Base-by-base conservation (phyloP, 2,888 invertebrate genomes). In the Latrodectus elegans region DNA sequence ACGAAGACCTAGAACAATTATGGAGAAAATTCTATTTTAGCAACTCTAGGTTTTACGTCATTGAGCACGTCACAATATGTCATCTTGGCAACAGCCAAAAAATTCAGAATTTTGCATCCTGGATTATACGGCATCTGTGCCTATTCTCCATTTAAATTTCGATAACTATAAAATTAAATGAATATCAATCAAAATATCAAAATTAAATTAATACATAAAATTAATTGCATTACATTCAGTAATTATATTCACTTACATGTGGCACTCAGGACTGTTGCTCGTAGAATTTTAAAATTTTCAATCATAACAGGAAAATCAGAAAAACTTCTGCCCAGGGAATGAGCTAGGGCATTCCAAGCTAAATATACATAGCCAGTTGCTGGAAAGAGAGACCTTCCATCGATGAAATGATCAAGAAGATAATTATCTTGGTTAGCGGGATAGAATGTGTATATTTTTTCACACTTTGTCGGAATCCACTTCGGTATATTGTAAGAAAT, bases 271-370 rank as follows among this genome's bases (percentile, higher is more conserved):
- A 98, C 97, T 6, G 99, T 99, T 4, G 99, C 99, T 79, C 97
- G 95, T 91, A 95, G 95, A 92, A 99, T 97, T 90, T 96, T 95
- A 3, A 99, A 94, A 92, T 99, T 95, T 92, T 98, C 97, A 90
- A 99, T 94, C 2, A 97, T 93, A 0, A 99, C 95, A 0, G 97
- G 95, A 53, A 96, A 94, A 91, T 96, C 95, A 90, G 96, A 95
- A 90, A 51, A 10, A 11, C 26, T 49, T 22, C 22, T 78, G 4
- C 55, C 22, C 4, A 71, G 53, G 26, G 60, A 82, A 10, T 64
- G 14, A 0, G 93, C 93, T 91, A 95, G 94, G 0, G 96, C 96
- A 92, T 95, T 95, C 97, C 97, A 97, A 4, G 95, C 96, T 38
- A 97, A 93, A 1, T 95, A 92, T 90, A 93, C 91, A 89, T 92